Conservation (phyloP, 2,113 vertebrate genomes). For the Otis tarda region DNA sequence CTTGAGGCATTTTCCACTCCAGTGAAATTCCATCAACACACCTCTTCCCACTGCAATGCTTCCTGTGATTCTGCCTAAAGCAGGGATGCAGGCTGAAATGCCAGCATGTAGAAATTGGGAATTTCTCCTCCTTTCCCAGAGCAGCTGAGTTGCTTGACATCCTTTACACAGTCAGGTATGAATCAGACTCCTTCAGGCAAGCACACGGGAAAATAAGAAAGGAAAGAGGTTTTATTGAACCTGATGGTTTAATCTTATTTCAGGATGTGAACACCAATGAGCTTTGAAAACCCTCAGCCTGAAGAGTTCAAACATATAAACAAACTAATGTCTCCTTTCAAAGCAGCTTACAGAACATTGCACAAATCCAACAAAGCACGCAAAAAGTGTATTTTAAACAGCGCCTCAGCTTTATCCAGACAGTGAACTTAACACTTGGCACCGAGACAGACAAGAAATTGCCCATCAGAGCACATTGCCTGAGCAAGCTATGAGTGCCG, state of each 20-base stretch:
- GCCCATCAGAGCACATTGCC: background rate
- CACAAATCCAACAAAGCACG: background rate
- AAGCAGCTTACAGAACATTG: background rate
- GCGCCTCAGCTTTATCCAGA: background rate
- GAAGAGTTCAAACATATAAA: background rate
- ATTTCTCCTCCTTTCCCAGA: background rate
- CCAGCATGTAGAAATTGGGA: background rate
- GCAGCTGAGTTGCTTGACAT: background rate
- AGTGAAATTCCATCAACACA: background rate
- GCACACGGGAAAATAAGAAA: background rate
- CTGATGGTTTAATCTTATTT: background rate
- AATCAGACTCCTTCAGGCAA: background rate
- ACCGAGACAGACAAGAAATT: background rate
- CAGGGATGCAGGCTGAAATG: background rate
- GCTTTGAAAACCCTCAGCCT: background rate
- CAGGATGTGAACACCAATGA: background rate
- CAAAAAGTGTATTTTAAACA: background rate
- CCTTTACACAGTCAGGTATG: background rate
- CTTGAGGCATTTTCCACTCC: background rate
- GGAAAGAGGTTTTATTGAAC: background rate
- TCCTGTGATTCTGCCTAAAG: background rate
- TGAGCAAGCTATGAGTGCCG: background rate
- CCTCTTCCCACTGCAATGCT: background rate
- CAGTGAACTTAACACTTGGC: background rate
- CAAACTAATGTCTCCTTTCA: background rate